Conservation (phyloP, 2,888 invertebrate species). For the Meteorus cinctellus region DNA sequence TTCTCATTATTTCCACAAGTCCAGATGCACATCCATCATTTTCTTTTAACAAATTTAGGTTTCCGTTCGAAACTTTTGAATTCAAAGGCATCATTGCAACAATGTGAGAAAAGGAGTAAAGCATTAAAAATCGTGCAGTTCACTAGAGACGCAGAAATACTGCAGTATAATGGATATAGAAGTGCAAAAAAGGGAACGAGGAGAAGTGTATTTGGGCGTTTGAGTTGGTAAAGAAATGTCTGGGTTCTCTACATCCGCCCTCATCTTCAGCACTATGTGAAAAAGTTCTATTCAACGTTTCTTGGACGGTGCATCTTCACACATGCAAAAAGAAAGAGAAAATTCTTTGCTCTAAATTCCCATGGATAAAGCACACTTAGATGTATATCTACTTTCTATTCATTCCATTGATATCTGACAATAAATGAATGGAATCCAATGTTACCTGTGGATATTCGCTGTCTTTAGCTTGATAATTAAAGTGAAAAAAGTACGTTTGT, state of each 20-base stretch:
- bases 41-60: neutral
- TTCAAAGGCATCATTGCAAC: neutral
- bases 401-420: neutral
- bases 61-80: neutral
- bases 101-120: neutral
- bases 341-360: neutral
- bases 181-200: neutral
- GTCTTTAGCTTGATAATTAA: constrained; percentile 86
- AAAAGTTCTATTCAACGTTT: constrained; percentile 18
- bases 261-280: constrained; percentile 14
- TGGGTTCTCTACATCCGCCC: constrained; percentile 5
- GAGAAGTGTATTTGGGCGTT: neutral
- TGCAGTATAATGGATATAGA: constrained; percentile 8
- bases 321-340: neutral
- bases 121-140: neutral
- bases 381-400: neutral
- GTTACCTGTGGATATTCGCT: constrained; percentile 82
- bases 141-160: constrained; percentile 10
- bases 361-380: neutral
- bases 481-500: constrained; percentile 85
- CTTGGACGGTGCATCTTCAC: neutral
- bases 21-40: neutral
- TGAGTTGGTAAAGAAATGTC: constrained; percentile 1
- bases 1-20: neutral
- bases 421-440: constrained; percentile 45